phyloP scores from a whole-genome alignment of 2,888 invertebrate genomes.

The Stenolophus ochropezus region DNA sequence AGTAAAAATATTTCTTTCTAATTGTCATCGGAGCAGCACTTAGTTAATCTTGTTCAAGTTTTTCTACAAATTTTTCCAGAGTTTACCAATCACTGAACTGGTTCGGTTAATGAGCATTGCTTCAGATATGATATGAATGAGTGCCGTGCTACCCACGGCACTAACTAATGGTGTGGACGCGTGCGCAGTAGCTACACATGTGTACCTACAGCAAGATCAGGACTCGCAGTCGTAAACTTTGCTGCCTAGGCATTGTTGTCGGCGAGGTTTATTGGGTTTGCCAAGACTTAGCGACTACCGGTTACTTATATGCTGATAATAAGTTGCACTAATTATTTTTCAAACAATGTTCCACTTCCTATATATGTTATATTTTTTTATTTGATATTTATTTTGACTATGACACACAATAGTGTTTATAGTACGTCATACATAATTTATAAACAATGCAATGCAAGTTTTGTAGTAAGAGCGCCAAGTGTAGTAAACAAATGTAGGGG shows the following conservation, averaged over 20 bases:
- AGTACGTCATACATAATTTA: too few relatives aligned
- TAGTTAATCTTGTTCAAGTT: conserved; percentile 15
- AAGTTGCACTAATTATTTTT: too few relatives aligned
- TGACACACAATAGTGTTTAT: too few relatives aligned
- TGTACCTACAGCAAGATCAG: conserved; percentile 12
- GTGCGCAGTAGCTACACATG: neutral
- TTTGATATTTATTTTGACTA: too few relatives aligned
- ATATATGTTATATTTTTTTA: too few relatives aligned
- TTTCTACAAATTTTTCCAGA: conserved; percentile 20
- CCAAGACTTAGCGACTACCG: too few relatives aligned
- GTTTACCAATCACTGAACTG: conserved; percentile 16
- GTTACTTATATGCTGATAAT: too few relatives aligned
- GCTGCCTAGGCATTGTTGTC: neutral
- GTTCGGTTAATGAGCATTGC: conserved; percentile 27
- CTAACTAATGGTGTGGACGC: conserved; percentile 47
- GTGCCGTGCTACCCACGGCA: conserved; percentile 35
- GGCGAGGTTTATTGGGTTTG: neutral
- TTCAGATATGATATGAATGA: conserved; percentile 49
- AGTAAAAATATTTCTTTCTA: neutral
- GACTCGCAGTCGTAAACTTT: neutral
- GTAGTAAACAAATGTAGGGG: too few relatives aligned
- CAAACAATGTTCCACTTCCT: too few relatives aligned
- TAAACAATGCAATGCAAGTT: too few relatives aligned
- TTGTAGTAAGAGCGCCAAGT: too few relatives aligned
- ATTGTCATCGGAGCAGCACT: neutral